A percentile compares a stretch with the other conserved stretches of the same genome.
These are phyloP conservation scores for Pterocles burchelli DNA, from an alignment of 2,113 vertebrate species.

Conservation along the genomic window DNA sequence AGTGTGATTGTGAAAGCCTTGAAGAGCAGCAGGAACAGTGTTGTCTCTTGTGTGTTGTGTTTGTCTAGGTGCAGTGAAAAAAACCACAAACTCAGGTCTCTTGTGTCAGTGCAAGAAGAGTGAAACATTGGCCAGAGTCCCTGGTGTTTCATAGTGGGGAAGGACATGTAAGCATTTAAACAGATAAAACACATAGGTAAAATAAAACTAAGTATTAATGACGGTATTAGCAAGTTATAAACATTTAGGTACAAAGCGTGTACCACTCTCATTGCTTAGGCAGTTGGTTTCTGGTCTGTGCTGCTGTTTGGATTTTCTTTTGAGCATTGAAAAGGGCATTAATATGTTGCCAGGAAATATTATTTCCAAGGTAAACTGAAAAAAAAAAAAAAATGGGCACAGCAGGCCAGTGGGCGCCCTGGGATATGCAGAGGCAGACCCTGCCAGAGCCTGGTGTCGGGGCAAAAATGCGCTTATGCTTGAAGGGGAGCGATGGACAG, in stretches of 20 bases:
- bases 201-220: slow-evolving; percentile 5
- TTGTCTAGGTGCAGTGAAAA: neutral
- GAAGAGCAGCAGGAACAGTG: neutral
- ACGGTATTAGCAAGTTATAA: neutral
- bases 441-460: rapidly evolving
- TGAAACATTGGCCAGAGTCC: neutral
- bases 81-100: neutral
- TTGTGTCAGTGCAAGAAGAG: neutral
- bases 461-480: neutral
- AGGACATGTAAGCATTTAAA: neutral
- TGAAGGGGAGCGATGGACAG: neutral
- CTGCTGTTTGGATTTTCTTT: slow-evolving; percentile 28
- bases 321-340: slow-evolving; percentile 54
- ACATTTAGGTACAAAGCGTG: slow-evolving; percentile 23
- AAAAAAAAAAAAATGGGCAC: neutral
- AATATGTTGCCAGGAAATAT: slow-evolving; percentile 59
- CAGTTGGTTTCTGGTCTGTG: neutral
- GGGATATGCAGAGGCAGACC: neutral
- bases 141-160: neutral
- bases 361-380: slow-evolving; percentile 40
- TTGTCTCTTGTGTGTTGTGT: neutral
- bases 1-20: neutral
- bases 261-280: neutral
- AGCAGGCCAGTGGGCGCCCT: neutral
- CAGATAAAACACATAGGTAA: neutral